These are phyloP conservation scores for Enteromius treurensis DNA, from an alignment of 2,797 vertebrate genomes.

Conservation along the genomic window DNA sequence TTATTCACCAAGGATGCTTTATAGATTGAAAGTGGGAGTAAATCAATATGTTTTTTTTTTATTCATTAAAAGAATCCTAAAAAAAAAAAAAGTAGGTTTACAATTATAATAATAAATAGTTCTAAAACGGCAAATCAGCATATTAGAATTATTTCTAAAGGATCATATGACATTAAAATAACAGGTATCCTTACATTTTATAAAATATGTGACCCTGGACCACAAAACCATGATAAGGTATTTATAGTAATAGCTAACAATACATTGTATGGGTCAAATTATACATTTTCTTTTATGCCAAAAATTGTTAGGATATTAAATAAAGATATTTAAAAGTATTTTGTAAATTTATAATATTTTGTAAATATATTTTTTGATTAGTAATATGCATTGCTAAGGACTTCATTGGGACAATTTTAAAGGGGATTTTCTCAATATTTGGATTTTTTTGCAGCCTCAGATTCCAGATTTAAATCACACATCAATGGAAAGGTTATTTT, in stretches of 20 bases:
- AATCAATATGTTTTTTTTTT: background rate
- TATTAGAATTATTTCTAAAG: background rate
- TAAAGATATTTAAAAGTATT: background rate
- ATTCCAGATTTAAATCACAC: background rate
- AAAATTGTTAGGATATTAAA: too few relatives aligned
- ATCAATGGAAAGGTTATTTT: too few relatives aligned
- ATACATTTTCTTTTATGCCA: background rate
- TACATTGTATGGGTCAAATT: background rate
- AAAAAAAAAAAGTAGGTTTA: background rate
- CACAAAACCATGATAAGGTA: background rate
- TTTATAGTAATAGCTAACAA: background rate
- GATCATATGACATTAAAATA: background rate
- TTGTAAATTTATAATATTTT: background rate
- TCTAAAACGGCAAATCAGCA: too few relatives aligned
- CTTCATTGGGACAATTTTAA: background rate
- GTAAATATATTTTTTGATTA: too few relatives aligned
- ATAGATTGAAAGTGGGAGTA: background rate
- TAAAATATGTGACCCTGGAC: background rate
- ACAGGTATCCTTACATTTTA: background rate
- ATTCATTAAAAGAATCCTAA: background rate
- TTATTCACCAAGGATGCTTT: constrained; percentile 11
- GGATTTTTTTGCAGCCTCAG: background rate
- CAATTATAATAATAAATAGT: background rate
- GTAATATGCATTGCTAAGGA: background rate
- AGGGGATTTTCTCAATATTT: background rate